Percentiles rank a stretch among this genome's conserved stretches.
Conservation (phyloP, 2,797 vertebrate species). For the Melanotaenia nigrans region DNA sequence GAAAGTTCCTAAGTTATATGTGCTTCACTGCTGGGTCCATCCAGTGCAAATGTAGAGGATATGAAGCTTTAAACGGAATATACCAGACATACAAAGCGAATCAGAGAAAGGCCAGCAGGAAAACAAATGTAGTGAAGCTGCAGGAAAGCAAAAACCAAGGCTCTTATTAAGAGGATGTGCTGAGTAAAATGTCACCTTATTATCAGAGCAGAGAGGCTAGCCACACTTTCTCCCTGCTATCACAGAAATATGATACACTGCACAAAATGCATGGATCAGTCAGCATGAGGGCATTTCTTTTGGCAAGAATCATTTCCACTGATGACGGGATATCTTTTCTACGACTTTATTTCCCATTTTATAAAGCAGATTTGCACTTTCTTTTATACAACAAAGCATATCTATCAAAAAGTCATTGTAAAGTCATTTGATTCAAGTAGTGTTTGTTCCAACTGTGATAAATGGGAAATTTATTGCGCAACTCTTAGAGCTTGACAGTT, state of each 20-base stretch:
- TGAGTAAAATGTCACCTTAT: constrained; percentile 69
- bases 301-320: constrained; percentile 18
- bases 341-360: background rate
- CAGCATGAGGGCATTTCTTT: constrained; percentile 24
- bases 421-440: background rate
- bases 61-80: constrained; percentile 34
- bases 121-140: constrained; percentile 37
- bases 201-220: constrained; percentile 58
- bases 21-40: constrained; percentile 24
- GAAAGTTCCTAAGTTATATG: constrained; percentile 15
- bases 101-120: constrained; percentile 30
- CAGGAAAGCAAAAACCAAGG: constrained; percentile 42
- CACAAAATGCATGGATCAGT: constrained; percentile 45
- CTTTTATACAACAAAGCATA: background rate
- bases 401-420: background rate
- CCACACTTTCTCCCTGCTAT: constrained; percentile 35
- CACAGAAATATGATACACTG: constrained; percentile 44
- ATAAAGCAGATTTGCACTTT: background rate
- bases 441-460: background rate
- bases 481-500: background rate
- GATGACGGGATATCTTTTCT: background rate
- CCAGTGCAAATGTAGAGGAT: constrained; percentile 22
- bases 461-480: background rate
- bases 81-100: constrained; percentile 27
- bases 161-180: constrained; percentile 52